Evolutionary conservation across 2,113 vertebrate species (phyloP).

Genomic region (Paradoxurus hermaphroditus): DNA sequence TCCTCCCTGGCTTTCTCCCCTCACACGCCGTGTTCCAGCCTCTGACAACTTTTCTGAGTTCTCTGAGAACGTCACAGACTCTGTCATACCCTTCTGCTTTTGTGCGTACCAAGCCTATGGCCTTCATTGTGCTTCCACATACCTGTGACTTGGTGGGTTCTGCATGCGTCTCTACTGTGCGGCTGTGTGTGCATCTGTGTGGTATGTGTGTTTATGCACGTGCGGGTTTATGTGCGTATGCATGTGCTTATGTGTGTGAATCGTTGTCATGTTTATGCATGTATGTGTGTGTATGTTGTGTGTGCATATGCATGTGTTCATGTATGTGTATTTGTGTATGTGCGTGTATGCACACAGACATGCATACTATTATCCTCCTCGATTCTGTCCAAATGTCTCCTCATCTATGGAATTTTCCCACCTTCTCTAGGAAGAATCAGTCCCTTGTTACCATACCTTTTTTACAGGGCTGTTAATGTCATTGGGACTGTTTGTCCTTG

Average conservation of each 20-base stretch:
- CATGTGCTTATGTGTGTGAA: neutral
- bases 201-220: neutral
- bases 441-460: neutral
- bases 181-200: rapidly evolving
- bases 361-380: neutral
- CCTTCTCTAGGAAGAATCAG: neutral
- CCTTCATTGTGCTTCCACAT: neutral
- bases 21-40: neutral
- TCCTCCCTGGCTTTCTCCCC: neutral
- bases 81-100: neutral
- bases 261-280: neutral
- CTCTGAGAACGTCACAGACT: neutral
- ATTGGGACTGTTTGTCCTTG: neutral
- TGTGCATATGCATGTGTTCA: neutral
- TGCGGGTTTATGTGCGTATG: neutral
- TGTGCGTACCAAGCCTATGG: neutral
- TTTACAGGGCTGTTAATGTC: neutral
- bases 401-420: neutral
- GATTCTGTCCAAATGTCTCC: neutral
- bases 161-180: neutral
- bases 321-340: neutral
- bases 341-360: neutral
- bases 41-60: neutral
- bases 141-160: neutral
- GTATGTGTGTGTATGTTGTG: neutral